These are phyloP conservation scores for Peromyscus aztecus DNA, from an alignment of 2,797 vertebrate genomes.

Conservation along the genomic window DNA sequence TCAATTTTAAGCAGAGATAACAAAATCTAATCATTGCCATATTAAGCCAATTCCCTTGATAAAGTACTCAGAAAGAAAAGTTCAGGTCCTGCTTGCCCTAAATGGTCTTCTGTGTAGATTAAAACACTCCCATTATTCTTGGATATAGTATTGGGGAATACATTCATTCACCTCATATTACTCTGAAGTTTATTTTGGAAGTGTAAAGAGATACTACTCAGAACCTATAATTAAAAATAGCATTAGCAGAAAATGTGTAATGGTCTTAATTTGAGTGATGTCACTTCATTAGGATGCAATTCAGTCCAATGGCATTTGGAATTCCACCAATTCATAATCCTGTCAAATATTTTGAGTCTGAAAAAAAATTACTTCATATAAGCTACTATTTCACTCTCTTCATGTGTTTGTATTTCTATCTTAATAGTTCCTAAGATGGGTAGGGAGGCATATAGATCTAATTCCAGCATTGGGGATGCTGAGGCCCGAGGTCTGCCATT, in stretches of 20 bases:
- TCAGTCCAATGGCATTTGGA: not conserved
- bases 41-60: not conserved
- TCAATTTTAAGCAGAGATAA: conserved; percentile 23
- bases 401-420: not conserved
- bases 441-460: not conserved
- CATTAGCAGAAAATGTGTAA: not conserved
- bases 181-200: conserved; percentile 35
- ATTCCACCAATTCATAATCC: not conserved
- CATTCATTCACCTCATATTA: conserved; percentile 45
- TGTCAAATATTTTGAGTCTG: not conserved
- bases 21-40: not conserved
- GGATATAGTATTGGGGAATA: not conserved
- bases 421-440: not conserved
- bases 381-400: not conserved
- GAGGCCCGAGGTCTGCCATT: not conserved
- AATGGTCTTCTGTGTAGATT: conserved; percentile 5
- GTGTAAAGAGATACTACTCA: not conserved
- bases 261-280: conserved; percentile 42
- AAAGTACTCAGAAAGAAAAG: conserved; percentile 13
- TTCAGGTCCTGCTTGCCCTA: not conserved
- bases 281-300: not conserved
- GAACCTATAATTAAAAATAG: conserved; percentile 46
- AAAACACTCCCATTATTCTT: conserved; percentile 11
- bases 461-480: not conserved
- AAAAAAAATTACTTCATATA: not conserved